A percentile compares a stretch with the other conserved stretches of the same genome.
phyloP scores from a whole-genome alignment of 2,113 vertebrate genomes.

The Patagioenas fasciata region DNA sequence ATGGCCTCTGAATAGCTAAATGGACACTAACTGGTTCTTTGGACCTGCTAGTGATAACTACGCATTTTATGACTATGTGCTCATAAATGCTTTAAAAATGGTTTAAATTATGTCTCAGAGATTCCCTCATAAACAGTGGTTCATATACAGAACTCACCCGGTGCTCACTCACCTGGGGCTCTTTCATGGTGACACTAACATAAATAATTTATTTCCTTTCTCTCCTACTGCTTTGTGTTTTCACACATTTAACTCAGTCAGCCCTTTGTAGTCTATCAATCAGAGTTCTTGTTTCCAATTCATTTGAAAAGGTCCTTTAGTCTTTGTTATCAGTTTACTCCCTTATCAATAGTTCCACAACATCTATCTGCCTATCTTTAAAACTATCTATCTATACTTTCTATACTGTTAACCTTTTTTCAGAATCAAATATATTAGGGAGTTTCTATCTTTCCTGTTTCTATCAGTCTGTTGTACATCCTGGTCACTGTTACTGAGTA shows the following conservation, averaged over 20 bases:
- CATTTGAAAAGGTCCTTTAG: background rate
- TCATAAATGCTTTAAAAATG: background rate
- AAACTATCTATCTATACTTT: background rate
- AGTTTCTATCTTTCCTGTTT: background rate
- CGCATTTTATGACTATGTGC: background rate
- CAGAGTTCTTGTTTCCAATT: background rate
- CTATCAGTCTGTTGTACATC: fast-evolving
- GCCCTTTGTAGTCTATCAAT: background rate
- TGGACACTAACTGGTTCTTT: background rate
- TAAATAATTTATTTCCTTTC: background rate
- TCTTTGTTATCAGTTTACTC: background rate
- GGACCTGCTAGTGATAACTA: background rate
- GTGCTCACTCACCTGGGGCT: no score
- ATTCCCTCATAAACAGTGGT: background rate
- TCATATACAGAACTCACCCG: fast-evolving
- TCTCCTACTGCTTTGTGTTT: background rate
- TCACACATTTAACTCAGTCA: background rate
- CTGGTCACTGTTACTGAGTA: background rate
- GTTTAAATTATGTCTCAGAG: background rate
- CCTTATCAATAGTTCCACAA: background rate
- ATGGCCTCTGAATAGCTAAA: background rate
- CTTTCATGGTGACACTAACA: background rate
- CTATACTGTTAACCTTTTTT: background rate
- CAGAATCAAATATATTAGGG: background rate
- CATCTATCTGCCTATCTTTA: background rate